Percentiles rank a stretch among this genome's conserved stretches.
Evolutionary conservation across 2,113 vertebrate genomes (phyloP).

Genomic region (Circaetus cinerascens): DNA sequence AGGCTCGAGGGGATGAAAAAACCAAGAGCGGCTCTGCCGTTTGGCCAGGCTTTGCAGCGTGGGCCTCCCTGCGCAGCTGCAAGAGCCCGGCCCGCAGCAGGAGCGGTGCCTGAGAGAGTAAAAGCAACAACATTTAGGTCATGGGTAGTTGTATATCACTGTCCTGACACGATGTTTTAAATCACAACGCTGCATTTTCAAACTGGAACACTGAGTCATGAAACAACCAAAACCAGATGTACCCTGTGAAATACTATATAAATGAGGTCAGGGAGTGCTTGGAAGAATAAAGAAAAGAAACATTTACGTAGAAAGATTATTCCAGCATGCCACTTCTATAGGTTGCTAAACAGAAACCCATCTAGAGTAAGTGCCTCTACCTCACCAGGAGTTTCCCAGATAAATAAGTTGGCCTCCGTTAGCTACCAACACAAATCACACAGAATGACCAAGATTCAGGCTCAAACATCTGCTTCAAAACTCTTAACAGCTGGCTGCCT

Average conservation of each 20-base stretch:
- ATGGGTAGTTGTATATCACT: neutral
- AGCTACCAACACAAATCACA: neutral
- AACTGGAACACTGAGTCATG: conserved; percentile 36
- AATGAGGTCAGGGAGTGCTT: conserved; percentile 28
- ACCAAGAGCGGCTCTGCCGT: neutral
- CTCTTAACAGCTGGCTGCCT: neutral
- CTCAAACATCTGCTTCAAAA: neutral
- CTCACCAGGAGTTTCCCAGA: neutral
- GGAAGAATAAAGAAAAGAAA: conserved; percentile 28
- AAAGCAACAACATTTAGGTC: neutral
- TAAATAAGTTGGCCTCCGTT: neutral
- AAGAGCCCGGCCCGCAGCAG: neutral
- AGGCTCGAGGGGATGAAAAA: rapidly evolving
- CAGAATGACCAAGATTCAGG: neutral
- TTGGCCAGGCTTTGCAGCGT: neutral
- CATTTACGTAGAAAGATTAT: conserved; percentile 7
- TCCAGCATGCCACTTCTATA: neutral
- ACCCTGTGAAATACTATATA: conserved; percentile 21
- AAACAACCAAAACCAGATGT: conserved; percentile 64
- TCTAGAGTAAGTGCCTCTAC: neutral
- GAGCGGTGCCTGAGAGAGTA: neutral
- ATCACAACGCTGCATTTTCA: neutral
- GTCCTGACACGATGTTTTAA: neutral
- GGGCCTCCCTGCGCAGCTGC: neutral
- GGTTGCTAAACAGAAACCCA: neutral